Evolutionary conservation across 2,888 invertebrate genomes (phyloP), one percentile per base, ranked within the genome.

Genomic region (Campoplex capitator): DNA sequence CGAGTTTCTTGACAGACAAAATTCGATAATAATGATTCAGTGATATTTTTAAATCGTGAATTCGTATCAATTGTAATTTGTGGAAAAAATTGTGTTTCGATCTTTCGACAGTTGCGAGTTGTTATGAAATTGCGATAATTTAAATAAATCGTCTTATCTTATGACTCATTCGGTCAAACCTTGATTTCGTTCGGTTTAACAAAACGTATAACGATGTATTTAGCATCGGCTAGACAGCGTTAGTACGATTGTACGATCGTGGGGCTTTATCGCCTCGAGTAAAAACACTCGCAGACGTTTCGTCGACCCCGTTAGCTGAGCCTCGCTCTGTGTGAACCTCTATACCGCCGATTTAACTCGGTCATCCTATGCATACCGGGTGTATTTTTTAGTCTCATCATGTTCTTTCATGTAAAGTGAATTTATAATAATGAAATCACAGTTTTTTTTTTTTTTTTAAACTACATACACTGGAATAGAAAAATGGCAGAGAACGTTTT

Each of bases 241-340:
- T 38, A 56, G 70, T 71, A 58, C 32, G 78, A 78, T 78, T 65
- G 67, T 76, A 28, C 71, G 79, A 74, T 75, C 83, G 78, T 51
- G 62, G 23, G 62, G 79, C 54, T 86, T 86, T 67, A 32, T 68
- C 85, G 62, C 13, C 67, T 42, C 76, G 56, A 83, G 80, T 84
- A 54, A 83, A 83, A 71, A 58, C 48, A 74, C 86, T 54, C 23
- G 58, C 70, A 70, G 35, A 54, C 56, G 85, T 78, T 73, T 48
- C 74, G 83, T 38, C 86, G 88, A 88, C 85, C 87, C 88, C 89
- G 89, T 91, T 91, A 88, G 48, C 56, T 73, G 84, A 88, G 88
- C 56, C 56, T 35, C 32, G 35, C 16, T 58, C 35, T 9, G 35
- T n/a, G 35, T 38, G 54, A 51, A 51, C 32, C 73, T 73, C n/a